Evolutionary conservation across 2,113 vertebrate species (phyloP).

Genomic region (Labeo rohita): DNA sequence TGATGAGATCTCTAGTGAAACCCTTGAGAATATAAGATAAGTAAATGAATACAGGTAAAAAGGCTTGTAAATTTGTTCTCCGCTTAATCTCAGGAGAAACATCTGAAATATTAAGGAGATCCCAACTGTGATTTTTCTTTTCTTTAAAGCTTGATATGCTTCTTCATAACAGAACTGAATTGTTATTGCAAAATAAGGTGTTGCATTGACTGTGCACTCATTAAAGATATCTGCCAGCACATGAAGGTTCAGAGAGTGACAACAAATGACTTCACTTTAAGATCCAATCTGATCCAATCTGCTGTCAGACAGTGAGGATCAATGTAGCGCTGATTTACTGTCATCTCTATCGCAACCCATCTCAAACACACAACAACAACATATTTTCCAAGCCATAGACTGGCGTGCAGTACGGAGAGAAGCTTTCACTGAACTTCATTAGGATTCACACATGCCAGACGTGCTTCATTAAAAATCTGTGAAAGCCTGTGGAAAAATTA

Average conservation of each 20-base stretch:
- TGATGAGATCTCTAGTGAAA: background rate
- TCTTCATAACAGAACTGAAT: background rate
- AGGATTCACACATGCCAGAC: background rate
- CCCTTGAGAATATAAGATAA: background rate
- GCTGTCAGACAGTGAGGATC: background rate
- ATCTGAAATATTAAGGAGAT: background rate
- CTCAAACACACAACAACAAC: constrained; percentile 29
- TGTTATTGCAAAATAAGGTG: background rate
- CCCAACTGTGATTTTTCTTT: too few relatives aligned
- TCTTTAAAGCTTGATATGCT: background rate
- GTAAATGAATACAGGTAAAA: background rate
- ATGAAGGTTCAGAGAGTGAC: background rate
- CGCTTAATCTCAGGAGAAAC: background rate
- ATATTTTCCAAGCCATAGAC: background rate
- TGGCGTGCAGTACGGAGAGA: background rate
- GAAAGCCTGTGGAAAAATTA: background rate
- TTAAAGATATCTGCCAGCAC: background rate
- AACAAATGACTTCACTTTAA: background rate
- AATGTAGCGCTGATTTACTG: constrained; percentile 25
- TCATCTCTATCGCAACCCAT: constrained; percentile 36
- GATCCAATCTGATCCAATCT: background rate
- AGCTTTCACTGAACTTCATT: background rate
- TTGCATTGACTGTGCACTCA: background rate
- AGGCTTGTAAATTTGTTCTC: background rate
- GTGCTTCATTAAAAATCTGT: background rate